A percentile compares a stretch with the other conserved stretches of the same genome.
Evolutionary conservation across 1,140 invertebrate genomes (phyloP).

Genomic region (Atta colombica): DNA sequence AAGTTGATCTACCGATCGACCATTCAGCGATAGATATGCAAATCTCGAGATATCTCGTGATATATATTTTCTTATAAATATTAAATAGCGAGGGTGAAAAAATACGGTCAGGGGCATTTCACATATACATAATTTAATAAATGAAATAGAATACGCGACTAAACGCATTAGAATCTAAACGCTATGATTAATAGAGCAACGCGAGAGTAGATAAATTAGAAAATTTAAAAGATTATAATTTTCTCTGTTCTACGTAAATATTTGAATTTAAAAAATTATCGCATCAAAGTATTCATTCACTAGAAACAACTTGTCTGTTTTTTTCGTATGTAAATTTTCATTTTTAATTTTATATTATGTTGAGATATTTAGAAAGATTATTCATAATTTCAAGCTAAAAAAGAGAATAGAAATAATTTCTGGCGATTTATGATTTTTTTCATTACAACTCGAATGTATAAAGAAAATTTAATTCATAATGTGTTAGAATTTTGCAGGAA

Average conservation of each 20-base stretch:
- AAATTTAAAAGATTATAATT: background rate
- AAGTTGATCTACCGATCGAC: background rate
- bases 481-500: conserved; percentile 7
- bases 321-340: background rate
- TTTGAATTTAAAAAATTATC: background rate
- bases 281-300: background rate
- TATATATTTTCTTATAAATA: conserved; percentile 23
- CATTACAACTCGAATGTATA: background rate
- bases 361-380: background rate
- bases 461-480: background rate
- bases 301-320: background rate
- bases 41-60: conserved; percentile 29
- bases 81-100: conserved; percentile 20
- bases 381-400: background rate
- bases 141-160: background rate
- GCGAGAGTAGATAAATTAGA: background rate
- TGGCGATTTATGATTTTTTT: background rate
- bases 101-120: conserved; percentile 1
- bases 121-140: conserved; percentile 21
- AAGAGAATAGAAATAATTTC: background rate
- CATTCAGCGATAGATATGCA: conserved; percentile 27
- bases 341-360: background rate
- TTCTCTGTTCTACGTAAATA: background rate
- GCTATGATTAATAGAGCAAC: conserved; percentile 1
- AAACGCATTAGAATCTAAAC: background rate